Evolutionary conservation across 1,140 invertebrate genomes (phyloP), one percentile per base, ranked within the genome.

Genomic region (Drosophila repleta): DNA sequence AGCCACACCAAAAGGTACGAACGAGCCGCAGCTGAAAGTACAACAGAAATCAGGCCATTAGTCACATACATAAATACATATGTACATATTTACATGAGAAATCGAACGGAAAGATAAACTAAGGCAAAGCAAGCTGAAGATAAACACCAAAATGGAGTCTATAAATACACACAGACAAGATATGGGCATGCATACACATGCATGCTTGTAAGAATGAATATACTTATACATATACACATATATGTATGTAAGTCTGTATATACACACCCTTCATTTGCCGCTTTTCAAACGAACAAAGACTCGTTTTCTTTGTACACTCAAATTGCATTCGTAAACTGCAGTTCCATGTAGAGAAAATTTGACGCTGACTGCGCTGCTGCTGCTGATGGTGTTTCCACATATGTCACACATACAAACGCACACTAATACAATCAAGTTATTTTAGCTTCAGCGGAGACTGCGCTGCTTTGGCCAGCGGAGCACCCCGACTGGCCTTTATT

Each of bases 291-390:
- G 76, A 76, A 79, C 79, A 88, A 87, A 88, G 79, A 88, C 84
- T 64, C 84, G 83, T 88, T 88, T 88, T 82, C 75, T 88, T 82
- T 82, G 68, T 88, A 83, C 68, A 76, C 83, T 57, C 56, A 62
- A 73, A 75, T 55, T 88, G 73, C 73, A 65, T 55, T 65, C 61
- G 68, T 53, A 26, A 21, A 61, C 17, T 75, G 82, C 79, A 87
- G 35, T 56, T 64, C 41, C 63, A 57, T 73, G 26, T 88, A 88
- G 83, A 88, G 79, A 88, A 88, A 88, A 79, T 57, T 83, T 65
- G 26, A 72, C 77, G 76, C 79, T 70, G 61, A 45, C 79, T 71
- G 83, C 78, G 83, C 82, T 69, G 67, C 55, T 35, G 24, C 15
- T 51, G 26, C 37, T 45, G 45, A 3, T 37, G 41, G 8, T 46